Percentiles rank a stretch among this genome's conserved stretches.
These are phyloP conservation scores for Psilopsiagon aymara DNA, from an alignment of 2,113 vertebrate species.

Conservation along the genomic window DNA sequence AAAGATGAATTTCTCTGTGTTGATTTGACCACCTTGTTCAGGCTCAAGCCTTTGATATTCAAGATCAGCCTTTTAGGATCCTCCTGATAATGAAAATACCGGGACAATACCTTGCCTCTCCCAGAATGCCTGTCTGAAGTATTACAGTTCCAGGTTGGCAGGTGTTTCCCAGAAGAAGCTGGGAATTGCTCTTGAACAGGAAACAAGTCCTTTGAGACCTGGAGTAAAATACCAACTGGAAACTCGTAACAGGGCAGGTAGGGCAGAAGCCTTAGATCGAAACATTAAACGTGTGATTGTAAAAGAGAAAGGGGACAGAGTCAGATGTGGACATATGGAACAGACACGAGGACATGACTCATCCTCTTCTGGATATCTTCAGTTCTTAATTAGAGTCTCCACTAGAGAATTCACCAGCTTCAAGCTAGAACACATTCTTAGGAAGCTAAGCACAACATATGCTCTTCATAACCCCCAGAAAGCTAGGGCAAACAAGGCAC, in stretches of 20 bases:
- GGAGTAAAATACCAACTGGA: not conserved
- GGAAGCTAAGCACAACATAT: not conserved
- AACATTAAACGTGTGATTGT: not conserved
- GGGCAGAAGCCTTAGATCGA: not conserved
- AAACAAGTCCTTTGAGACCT: not conserved
- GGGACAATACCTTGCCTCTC: not conserved
- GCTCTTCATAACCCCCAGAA: not conserved
- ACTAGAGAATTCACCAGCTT: not conserved
- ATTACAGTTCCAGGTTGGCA: not conserved
- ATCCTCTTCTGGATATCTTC: not conserved
- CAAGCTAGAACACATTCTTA: not conserved
- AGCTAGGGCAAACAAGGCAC: not conserved
- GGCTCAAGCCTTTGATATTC: not conserved
- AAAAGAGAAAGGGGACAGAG: not conserved
- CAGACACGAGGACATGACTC: not conserved
- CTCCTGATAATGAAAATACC: not conserved
- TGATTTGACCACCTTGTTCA: not conserved
- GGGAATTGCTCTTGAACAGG: not conserved
- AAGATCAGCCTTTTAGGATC: not conserved
- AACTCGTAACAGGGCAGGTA: not conserved
- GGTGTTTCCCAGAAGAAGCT: not conserved
- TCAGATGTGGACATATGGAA: not conserved
- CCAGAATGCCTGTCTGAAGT: not conserved
- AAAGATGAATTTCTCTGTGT: not conserved
- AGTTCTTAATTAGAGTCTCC: not conserved